phyloP scores from a whole-genome alignment of 2,113 vertebrate genomes.

The Prochilodus magdalenae region DNA sequence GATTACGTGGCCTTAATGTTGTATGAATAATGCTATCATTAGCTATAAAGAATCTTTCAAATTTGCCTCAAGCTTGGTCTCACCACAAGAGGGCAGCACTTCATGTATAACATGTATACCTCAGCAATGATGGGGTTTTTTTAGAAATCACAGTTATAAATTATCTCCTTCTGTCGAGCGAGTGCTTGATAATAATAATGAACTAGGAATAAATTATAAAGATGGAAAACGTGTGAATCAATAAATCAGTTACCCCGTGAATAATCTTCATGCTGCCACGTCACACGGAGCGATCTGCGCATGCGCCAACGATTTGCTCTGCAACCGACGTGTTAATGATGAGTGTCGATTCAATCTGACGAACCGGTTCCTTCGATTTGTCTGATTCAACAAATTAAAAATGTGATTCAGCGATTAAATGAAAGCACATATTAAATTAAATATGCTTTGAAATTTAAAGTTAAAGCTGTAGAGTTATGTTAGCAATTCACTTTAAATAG shows the following conservation, averaged over 20 bases:
- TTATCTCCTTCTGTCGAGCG: not conserved
- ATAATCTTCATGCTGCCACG: not conserved
- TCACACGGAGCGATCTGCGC: not conserved
- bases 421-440: too few species aligned
- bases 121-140: not conserved
- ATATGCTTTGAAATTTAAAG: too few species aligned
- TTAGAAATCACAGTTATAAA: not conserved
- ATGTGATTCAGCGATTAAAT: not conserved
- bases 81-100: conserved; percentile 15
- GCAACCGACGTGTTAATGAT: not conserved
- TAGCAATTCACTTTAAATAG: too few species aligned
- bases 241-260: not conserved
- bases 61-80: not conserved
- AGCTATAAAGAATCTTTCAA: not conserved
- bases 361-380: not conserved
- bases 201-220: not conserved
- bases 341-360: not conserved
- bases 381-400: not conserved
- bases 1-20: too few species aligned
- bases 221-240: not conserved
- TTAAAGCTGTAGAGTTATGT: too few species aligned
- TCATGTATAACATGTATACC: too few species aligned
- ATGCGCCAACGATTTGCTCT: not conserved
- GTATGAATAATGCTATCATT: too few species aligned
- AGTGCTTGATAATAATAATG: not conserved